Evolutionary conservation across 2,113 vertebrate species (phyloP).

Genomic region (Clinocottus analis): DNA sequence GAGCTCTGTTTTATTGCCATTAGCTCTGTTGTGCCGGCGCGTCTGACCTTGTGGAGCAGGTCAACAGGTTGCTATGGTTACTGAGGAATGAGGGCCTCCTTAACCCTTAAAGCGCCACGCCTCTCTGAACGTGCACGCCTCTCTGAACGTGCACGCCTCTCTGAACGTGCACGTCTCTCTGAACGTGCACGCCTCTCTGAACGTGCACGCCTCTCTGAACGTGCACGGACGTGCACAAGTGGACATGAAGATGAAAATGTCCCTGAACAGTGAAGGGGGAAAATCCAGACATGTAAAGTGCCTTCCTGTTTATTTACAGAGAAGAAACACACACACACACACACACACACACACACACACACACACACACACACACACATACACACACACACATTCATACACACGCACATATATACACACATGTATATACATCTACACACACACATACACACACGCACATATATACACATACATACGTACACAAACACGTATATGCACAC

Average conservation of each 20-base stretch:
- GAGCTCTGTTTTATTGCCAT: slow-evolving; percentile 29
- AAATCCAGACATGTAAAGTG: background rate
- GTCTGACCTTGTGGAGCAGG: slow-evolving; percentile 37
- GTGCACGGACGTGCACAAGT: slow-evolving; percentile 12
- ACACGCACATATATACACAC: too few relatives aligned
- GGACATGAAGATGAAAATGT: background rate
- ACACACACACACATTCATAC: too few relatives aligned
- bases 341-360: too few relatives aligned
- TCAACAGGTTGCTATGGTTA: slow-evolving; percentile 54
- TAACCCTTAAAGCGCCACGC: slow-evolving; percentile 11
- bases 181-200: too few relatives aligned
- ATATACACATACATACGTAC: background rate
- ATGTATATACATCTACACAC: background rate
- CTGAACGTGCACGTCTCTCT: too few relatives aligned
- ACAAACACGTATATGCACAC: too few relatives aligned
- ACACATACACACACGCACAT: background rate
- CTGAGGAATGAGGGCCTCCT: slow-evolving; percentile 14
- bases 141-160: too few relatives aligned
- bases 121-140: slow-evolving; percentile 17
- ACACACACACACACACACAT: background rate
- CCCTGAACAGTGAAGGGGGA: background rate
- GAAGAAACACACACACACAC: background rate
- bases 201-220: slow-evolving; percentile 2
- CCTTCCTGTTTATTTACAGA: background rate
- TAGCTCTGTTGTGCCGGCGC: slow-evolving; percentile 14